Base-by-base conservation (phyloP, 2,113 vertebrate species). In the Malurus cyaneus region DNA sequence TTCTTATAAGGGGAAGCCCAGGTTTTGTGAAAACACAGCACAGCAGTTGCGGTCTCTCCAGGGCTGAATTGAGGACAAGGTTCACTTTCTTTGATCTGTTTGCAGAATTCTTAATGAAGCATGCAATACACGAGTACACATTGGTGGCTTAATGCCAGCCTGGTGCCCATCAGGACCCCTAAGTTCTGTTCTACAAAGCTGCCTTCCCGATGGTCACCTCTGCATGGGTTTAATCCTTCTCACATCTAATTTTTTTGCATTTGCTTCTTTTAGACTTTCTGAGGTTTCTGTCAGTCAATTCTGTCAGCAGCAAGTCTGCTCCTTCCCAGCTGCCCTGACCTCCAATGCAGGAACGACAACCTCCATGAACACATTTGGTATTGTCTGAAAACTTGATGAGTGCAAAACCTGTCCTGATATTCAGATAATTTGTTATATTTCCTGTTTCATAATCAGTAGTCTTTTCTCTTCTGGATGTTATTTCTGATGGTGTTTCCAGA, bases 1-100 rank as follows among this genome's bases (percentile, higher is more conserved):
- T 14, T 31, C 46, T 74, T 39, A 5, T 57, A 47, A 47, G 5
- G 11, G 3, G 12, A 7, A 62, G 12, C 15, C 10, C 41, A 70
- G 5, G 5, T 34, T 42, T 44, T 50, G 34, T 20, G 52, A 7
- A 66, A 84, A 36, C 8, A 29, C 7, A 89, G 0, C 50, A 34
- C 20, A 44, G 6, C 11, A 56, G 19, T 31, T 0, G 0, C 10
- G 9, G 9, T 47, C 23, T 61, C 4, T 0, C 19, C 3, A 31
- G 46, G 50, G 32, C 14, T 26, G 32, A 70, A 76, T 0, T 3
- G 4, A 65, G 12, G 14, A 39, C 23, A 62, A 49, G 24, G 20
- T 56, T 77, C 9, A 9, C 8, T 32, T 53, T 41, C 54, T 67
- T 26, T 32, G 20, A 18, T 60, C 24, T 79, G 6, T 34, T 79